A percentile compares a stretch with the other conserved stretches of the same genome.
Evolutionary conservation across 2,797 vertebrate genomes (phyloP).

Genomic region (Phalanger gymnotis): DNA sequence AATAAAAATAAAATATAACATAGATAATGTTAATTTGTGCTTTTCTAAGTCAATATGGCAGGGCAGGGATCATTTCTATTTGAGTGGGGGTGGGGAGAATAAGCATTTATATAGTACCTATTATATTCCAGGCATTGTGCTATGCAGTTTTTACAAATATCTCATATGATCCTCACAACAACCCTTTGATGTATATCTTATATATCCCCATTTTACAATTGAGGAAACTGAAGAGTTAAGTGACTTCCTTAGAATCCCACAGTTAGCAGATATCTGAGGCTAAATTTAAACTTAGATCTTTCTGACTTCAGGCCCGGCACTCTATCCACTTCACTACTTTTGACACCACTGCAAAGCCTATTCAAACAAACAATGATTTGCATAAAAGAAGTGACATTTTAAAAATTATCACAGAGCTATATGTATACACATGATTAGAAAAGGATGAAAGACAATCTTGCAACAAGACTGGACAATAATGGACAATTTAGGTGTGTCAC

Average conservation of each 20-base stretch:
- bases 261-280: background rate
- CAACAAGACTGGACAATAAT: background rate
- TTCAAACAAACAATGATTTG: background rate
- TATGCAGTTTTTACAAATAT: background rate
- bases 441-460: background rate
- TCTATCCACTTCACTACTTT: background rate
- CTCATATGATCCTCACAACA: background rate
- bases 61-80: background rate
- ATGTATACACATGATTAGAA: background rate
- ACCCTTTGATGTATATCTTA: background rate
- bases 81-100: background rate
- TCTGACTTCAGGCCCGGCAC: background rate
- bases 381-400: background rate
- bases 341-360: background rate
- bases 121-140: too few species aligned
- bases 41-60: background rate
- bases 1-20: background rate
- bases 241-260: background rate
- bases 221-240: background rate
- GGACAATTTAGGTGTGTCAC: background rate
- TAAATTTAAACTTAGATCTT: background rate
- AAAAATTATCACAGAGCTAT: background rate
- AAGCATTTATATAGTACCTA: background rate
- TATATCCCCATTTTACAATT: background rate
- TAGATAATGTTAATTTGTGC: background rate